Percentiles rank a stretch among this genome's conserved stretches.
phyloP scores from a whole-genome alignment of 2,888 invertebrate species.

The Sphinx pinastri region DNA sequence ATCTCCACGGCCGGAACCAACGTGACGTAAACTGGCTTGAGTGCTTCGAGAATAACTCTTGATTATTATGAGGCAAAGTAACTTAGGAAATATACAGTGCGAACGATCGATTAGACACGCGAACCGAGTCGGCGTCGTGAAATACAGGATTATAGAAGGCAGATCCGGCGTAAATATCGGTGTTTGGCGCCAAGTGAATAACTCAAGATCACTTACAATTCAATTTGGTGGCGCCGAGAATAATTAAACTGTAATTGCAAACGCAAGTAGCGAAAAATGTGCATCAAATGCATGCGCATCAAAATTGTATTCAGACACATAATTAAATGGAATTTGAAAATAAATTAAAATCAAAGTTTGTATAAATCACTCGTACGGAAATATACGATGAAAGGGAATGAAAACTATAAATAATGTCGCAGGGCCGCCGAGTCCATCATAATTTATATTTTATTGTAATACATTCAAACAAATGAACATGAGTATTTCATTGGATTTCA shows the following conservation, averaged over 20 bases:
- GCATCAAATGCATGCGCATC: constrained; percentile 36
- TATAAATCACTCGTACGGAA: constrained; percentile 47
- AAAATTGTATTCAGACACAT: constrained; percentile 45
- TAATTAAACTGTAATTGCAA: constrained; percentile 38
- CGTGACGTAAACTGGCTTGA: not conserved
- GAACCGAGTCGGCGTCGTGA: not conserved
- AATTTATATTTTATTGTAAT: constrained; percentile 26
- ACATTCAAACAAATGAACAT: constrained; percentile 36
- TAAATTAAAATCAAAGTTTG: constrained; percentile 49
- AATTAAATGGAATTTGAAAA: constrained; percentile 52
- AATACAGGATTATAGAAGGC: not conserved
- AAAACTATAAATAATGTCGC: constrained; percentile 27
- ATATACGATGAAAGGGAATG: constrained; percentile 25
- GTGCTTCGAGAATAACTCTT: not conserved
- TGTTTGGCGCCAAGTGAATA: not conserved
- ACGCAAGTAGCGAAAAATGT: constrained; percentile 43
- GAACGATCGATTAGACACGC: constrained; percentile 58
- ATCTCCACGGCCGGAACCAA: not conserved
- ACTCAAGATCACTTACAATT: constrained; percentile 60
- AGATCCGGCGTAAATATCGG: not conserved
- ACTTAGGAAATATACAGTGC: constrained; percentile 57
- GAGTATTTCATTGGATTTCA: not conserved
- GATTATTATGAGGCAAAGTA: constrained; percentile 36
- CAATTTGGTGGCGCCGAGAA: constrained; percentile 11
- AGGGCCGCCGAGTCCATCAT: constrained; percentile 29